phyloP scores from a whole-genome alignment of 2,888 invertebrate genomes.

The Tribolium freemani region DNA sequence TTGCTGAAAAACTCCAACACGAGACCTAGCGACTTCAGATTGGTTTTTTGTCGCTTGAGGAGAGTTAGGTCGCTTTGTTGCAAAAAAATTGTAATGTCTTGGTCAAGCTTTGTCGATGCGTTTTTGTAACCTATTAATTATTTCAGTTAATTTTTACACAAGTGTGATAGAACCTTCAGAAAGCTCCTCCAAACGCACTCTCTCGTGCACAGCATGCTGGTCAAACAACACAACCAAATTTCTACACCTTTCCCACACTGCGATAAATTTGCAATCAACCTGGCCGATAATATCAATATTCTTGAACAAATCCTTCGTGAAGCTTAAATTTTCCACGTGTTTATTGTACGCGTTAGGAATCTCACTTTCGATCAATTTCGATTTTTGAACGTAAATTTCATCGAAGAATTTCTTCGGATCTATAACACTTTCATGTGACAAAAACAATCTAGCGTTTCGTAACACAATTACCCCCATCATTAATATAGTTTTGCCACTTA shows the following conservation, averaged over 20 bases:
- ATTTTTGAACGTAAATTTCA: slow-evolving; percentile 60
- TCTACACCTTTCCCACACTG: slow-evolving; percentile 67
- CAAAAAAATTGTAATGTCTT: slow-evolving; percentile 53
- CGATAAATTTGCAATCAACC: slow-evolving; percentile 82
- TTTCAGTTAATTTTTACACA: no score
- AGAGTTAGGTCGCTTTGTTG: slow-evolving; percentile 70
- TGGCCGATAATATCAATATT: slow-evolving; percentile 75
- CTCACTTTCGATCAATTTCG: slow-evolving; percentile 55
- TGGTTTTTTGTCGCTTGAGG: slow-evolving; percentile 70
- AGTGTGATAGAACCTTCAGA: slow-evolving; percentile 66
- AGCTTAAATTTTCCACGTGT: slow-evolving; percentile 54
- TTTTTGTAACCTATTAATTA: slow-evolving; percentile 51
- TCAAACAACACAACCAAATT: slow-evolving; percentile 80
- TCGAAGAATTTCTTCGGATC: slow-evolving; percentile 63
- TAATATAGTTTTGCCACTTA: slow-evolving; percentile 64
- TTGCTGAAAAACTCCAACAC: slow-evolving; percentile 67
- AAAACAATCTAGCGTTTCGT: not conserved
- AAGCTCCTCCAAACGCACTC: slow-evolving; percentile 82
- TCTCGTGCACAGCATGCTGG: slow-evolving; percentile 91
- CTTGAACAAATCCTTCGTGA: slow-evolving; percentile 69
- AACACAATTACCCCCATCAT: slow-evolving; percentile 53
- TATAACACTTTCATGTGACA: slow-evolving; percentile 37
- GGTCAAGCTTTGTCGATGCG: slow-evolving; percentile 44
- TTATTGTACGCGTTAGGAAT: slow-evolving; percentile 52
- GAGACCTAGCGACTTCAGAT: slow-evolving; percentile 75